These are phyloP conservation scores for Megaceryle alcyon DNA, from an alignment of 2,797 vertebrate species.

Conservation along the genomic window DNA sequence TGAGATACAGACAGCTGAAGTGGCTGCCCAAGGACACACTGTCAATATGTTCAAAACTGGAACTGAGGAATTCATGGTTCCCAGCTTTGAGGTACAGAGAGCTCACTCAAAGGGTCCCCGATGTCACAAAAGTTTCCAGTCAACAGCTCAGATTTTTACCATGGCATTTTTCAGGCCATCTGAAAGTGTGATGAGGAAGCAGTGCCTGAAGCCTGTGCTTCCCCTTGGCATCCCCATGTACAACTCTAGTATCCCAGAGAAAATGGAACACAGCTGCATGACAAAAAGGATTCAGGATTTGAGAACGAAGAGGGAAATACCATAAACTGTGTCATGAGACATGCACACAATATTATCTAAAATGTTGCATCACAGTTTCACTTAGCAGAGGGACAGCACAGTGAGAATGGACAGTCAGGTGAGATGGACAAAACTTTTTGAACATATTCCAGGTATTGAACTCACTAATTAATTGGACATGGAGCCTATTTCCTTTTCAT, in stretches of 20 bases:
- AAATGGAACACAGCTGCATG: not conserved
- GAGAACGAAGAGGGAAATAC: not conserved
- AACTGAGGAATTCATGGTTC: not conserved
- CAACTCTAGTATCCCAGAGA: not conserved
- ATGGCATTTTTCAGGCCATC: not conserved
- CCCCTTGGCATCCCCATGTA: fast-evolving
- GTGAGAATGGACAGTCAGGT: fast-evolving
- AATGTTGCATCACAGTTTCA: not conserved
- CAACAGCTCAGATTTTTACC: not conserved
- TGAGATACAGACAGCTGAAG: not conserved
- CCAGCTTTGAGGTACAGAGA: not conserved
- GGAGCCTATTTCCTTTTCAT: not conserved
- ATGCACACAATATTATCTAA: not conserved
- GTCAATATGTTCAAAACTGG: not conserved
- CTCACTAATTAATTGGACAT: not conserved
- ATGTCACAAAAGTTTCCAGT: not conserved
- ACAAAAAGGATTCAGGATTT: not conserved
- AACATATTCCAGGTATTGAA: not conserved
- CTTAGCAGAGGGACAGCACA: not conserved
- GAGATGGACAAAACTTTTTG: not conserved
- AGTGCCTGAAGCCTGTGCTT: not conserved
- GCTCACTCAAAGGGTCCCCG: not conserved
- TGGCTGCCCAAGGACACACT: not conserved
- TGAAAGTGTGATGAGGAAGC: not conserved
- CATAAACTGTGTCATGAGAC: not conserved